Evolutionary conservation across 2,113 vertebrate species (phyloP).

Genomic region (Ibidorhyncha struthersii): DNA sequence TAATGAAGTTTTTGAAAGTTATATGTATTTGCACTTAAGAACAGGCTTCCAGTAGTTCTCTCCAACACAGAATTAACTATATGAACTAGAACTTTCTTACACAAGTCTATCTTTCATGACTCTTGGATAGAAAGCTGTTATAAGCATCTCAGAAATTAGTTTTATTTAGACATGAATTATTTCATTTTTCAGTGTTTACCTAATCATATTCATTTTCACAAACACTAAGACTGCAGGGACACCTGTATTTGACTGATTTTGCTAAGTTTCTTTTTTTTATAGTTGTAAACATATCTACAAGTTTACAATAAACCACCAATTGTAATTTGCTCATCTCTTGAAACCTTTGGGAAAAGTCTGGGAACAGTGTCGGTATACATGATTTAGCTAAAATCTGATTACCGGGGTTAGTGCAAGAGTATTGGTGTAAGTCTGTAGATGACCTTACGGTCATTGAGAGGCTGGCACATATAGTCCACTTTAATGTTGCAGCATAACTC

Average conservation of each 20-base stretch:
- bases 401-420: neutral
- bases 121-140: neutral
- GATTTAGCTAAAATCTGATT: neutral
- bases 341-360: neutral
- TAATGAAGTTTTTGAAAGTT: conserved; percentile 15
- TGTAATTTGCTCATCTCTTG: neutral
- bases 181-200: neutral
- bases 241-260: neutral
- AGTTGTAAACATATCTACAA: neutral
- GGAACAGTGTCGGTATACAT: neutral
- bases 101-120: neutral
- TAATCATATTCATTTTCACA: neutral
- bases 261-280: neutral
- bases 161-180: neutral
- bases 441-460: neutral
- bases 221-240: neutral
- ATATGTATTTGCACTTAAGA: neutral
- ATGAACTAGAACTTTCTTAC: neutral
- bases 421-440: neutral
- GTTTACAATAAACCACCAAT: neutral
- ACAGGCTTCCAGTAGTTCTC: neutral
- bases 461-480: neutral
- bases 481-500: neutral
- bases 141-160: neutral
- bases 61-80: neutral